Evolutionary conservation across 1,140 invertebrate species (phyloP).

Genomic region (Armadillidium nasatum): DNA sequence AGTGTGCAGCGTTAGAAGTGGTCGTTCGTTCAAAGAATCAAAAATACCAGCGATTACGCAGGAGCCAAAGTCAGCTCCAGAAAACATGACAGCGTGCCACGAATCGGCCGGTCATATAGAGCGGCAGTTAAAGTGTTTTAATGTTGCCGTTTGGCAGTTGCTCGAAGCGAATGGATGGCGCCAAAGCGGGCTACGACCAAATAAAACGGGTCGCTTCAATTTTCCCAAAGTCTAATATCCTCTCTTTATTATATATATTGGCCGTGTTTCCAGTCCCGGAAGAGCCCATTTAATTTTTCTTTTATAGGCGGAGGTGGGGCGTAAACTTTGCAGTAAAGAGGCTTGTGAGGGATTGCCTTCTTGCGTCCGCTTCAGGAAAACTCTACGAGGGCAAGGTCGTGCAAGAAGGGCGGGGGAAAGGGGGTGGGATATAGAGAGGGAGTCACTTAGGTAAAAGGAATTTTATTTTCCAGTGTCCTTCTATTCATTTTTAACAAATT

Average conservation of each 20-base stretch:
- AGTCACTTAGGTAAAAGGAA: too few relatives aligned
- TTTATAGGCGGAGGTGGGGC: constrained; percentile 39
- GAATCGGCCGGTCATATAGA: constrained; percentile 16
- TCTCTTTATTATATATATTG: constrained; percentile 43
- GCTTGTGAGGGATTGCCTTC: constrained; percentile 40
- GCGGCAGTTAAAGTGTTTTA: constrained; percentile 33
- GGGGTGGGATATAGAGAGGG: background rate
- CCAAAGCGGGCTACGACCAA: constrained; percentile 31
- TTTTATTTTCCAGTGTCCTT: too few relatives aligned
- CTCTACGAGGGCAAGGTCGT: background rate
- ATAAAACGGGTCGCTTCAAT: constrained; percentile 36
- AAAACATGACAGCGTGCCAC: background rate
- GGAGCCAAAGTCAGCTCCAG: background rate
- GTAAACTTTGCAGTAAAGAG: constrained; percentile 40
- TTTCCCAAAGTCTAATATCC: constrained; percentile 40
- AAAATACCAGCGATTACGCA: background rate
- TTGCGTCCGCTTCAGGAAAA: constrained; percentile 2
- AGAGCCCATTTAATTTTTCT: constrained; percentile 42
- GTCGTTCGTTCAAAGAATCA: background rate
- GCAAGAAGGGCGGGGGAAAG: background rate
- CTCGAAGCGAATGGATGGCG: constrained; percentile 27
- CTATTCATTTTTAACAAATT: too few relatives aligned
- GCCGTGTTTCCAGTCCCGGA: constrained; percentile 39
- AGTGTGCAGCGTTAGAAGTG: background rate
- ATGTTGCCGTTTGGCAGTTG: constrained; percentile 31